Base-by-base conservation (phyloP, 2,113 vertebrate species). In the Tupaia chinensis region DNA sequence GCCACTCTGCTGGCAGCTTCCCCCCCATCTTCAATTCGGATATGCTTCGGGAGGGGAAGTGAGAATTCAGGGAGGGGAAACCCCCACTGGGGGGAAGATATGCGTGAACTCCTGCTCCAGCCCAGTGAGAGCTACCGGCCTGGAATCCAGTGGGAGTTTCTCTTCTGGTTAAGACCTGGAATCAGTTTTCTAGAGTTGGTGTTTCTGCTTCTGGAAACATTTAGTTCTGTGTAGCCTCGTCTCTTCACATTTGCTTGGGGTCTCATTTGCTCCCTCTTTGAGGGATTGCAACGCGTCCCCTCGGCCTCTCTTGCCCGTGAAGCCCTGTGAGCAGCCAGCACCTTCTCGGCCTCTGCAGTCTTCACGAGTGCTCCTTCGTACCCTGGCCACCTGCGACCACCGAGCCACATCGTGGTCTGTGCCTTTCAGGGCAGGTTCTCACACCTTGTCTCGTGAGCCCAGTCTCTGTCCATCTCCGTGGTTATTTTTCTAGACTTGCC, bases 381-480 rank as follows among this genome's bases (percentile, higher is more conserved):
- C 4, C 54, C 1, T 27, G 32, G 34, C 32, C 58, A 68, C 34
- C 27, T 44, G 15, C 1, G 2, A 27, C 76, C 60, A 23, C 68
- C 65, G 73, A 14, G 77, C 25, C 76, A 32, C 1, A 0, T 32
- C 17, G 22, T 0, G 0, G 3, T 44, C 68, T 84, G 56, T 69
- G 6, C 27, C 66, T 85, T 61, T 56, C 6, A 44, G 68, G 34
- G 32, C 13, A 27, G 7, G 3, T 79, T 65, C 25, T 86, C 10
- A 17, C 2, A 29, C 32, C 23, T 90, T 1, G 3, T 32, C 76
- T 83, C 34, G 4, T 4, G 11, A 22, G 27, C 63, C n/a, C 23
- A 1, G 0, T 66, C 70, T 56, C 63, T 3, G 25, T 7, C n/a
- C 80, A 68, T 77, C 34, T 22, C 0, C 0, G 74, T 22, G 2